Base-by-base conservation (phyloP, 2,797 vertebrate species). In the Columba guinea region DNA sequence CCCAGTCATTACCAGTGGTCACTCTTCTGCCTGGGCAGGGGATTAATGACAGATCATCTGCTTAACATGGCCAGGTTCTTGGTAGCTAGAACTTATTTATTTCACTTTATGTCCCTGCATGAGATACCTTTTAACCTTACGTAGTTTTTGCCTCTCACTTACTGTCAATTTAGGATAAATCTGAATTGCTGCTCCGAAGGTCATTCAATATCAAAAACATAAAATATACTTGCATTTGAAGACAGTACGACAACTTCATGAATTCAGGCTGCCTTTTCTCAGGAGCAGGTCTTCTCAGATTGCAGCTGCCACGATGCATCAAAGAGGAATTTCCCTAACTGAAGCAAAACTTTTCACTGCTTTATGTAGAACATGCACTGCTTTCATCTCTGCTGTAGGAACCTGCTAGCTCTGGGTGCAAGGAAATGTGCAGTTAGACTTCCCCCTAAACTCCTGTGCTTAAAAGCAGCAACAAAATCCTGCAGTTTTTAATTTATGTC, bases 201-300 rank as follows among this genome's bases (percentile, higher is more conserved):
- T 89, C 53, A n/a, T 75, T 94, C 88, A 86, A 91, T 91, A 91
- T 28, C 65, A 86, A 77, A 83, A 73, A 60, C n/a, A 71, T 51
- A 56, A 84, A 84, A 88, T 81, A 71, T 41, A 63, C 39, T 82
- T 77, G 28, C 27, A 35, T 88, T 84, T 88, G 58, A 46, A 91
- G 32, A 81, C 13, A 24, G 10, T 13, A 67, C 58, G 56, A 70
- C 52, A 80, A 39, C 56, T 68, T 53, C 1, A 2, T 74, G 49
- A 85, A 77, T 75, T 79, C n/a, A 64, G 41, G 69, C 80, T 19
- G 5, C 58, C 18, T 64, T 26, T 76, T 90, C 73, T 94, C 69
- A 65, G 89, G 19, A 83, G 11, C 41, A 80, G n/a, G 27, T 88
- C 79, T 56, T 90, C 77, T 68, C 41, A 48, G 79, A 71, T 18